Base-by-base conservation (phyloP, 2,888 invertebrate species). In the Cenopis cana region DNA sequence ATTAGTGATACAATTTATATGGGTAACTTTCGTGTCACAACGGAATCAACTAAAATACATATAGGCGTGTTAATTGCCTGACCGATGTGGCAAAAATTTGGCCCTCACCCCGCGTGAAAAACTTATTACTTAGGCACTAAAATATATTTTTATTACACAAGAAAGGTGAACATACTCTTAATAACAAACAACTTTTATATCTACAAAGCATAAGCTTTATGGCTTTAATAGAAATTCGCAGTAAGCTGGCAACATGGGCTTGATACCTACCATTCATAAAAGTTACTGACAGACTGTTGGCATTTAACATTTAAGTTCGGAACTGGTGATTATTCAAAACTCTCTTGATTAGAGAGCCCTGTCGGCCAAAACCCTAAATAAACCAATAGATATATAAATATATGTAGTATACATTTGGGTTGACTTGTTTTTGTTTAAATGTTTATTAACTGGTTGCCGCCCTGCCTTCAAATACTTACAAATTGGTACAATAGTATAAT, bases 251-350 rank as follows among this genome's bases (percentile, higher is more conserved):
- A 52, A 49, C 60, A 55, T 54, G 49, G 36, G 49, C 36, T 49
- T 36, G 24, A 4, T 24, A 24, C 24, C 24, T 24, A 24, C 66
- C 49, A 56, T 38, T 61, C 49, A 55, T 61, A 67, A 71, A 61
- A 70, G 52, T 65, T 61, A 38, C 61, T 36, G 20, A 64, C 60
- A 49, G 36, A 54, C 64, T 69, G 72, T 72, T 72, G 49, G 72
- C 72, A 52, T 69, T 72, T 65, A 72, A 72, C 72, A 60, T 72
- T 72, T 61, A 65, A 69, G 69, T 72, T 69, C 24, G 46, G 54
- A 65, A 49, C 54, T 72, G 46, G 64, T 59, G 49, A 72, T 72
- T 72, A 72, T 69, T 69, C 69, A 69, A 72, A n/a, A 69, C 72
- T 60, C 52, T 59, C 62, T 72, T 68, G 72, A 70, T 70, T 70